Percentiles rank a stretch among this genome's conserved stretches.
phyloP scores from a whole-genome alignment of 2,113 vertebrate genomes.

The Notechis scutatus region DNA sequence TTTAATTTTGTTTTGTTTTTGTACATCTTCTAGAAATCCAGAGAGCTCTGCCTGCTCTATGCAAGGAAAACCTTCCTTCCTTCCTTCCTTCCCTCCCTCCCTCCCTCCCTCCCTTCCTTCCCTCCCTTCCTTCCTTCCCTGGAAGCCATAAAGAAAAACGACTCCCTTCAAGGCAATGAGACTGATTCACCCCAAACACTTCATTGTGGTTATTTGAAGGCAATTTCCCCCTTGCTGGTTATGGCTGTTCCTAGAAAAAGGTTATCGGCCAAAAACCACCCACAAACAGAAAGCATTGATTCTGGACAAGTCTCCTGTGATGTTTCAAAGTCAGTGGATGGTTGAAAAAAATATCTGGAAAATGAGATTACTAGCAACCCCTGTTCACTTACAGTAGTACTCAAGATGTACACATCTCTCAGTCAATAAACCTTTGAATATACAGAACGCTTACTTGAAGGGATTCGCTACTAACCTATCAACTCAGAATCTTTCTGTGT shows the following conservation, averaged over 20 bases:
- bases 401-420: background rate
- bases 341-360: background rate
- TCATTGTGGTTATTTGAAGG: background rate
- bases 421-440: background rate
- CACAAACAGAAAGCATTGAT: background rate
- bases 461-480: background rate
- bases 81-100: background rate
- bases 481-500: background rate
- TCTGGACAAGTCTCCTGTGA: background rate
- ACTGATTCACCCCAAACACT: background rate
- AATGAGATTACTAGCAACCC: background rate
- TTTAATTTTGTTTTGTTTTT: background rate
- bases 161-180: background rate
- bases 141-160: background rate
- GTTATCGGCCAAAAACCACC: background rate
- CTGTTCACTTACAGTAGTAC: background rate
- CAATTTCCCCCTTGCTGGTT: background rate
- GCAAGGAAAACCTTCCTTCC: background rate
- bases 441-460: background rate
- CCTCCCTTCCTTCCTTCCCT: background rate
- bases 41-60: background rate
- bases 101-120: background rate
- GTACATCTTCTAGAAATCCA: background rate
- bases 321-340: background rate
- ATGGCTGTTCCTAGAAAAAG: background rate